Evolutionary conservation across 2,113 vertebrate genomes (phyloP).

Genomic region (Orycteropus afer): DNA sequence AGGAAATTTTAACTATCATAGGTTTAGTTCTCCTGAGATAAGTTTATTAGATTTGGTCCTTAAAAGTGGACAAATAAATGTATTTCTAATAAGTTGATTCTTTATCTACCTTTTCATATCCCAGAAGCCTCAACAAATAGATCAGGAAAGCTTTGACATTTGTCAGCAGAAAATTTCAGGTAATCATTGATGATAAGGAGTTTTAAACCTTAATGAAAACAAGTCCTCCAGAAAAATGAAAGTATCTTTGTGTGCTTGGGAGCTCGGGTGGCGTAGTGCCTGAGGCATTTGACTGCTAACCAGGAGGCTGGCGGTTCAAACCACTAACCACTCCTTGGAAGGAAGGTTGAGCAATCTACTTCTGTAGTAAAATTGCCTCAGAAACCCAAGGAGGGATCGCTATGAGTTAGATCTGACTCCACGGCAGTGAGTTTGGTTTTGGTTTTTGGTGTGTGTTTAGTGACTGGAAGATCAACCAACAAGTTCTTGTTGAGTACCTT

Average conservation of each 20-base stretch:
- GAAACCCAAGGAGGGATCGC: too few relatives aligned
- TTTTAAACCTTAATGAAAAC: not conserved
- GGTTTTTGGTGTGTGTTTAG: not conserved
- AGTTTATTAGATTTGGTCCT: not conserved
- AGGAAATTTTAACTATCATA: not conserved
- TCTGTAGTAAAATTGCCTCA: too few relatives aligned
- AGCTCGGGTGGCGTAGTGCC: too few relatives aligned
- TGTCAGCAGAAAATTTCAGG: not conserved
- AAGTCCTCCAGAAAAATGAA: not conserved
- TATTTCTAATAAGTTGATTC: not conserved
- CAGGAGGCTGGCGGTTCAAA: too few relatives aligned
- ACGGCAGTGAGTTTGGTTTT: too few relatives aligned
- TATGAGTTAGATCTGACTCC: too few relatives aligned
- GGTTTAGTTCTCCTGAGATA: not conserved
- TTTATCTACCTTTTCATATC: not conserved
- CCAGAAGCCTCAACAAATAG: not conserved
- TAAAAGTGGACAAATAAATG: not conserved
- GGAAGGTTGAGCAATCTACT: too few relatives aligned
- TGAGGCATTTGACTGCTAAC: too few relatives aligned
- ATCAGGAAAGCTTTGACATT: not conserved
- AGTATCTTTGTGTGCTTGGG: not conserved
- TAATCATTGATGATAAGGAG: not conserved
- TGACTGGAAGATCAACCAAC: not conserved
- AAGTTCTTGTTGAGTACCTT: not conserved
- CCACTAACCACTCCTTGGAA: too few relatives aligned